Percentiles rank a stretch among this genome's conserved stretches.
Evolutionary conservation across 2,797 vertebrate genomes (phyloP).

Genomic region (Petrocephalus sullivani): DNA sequence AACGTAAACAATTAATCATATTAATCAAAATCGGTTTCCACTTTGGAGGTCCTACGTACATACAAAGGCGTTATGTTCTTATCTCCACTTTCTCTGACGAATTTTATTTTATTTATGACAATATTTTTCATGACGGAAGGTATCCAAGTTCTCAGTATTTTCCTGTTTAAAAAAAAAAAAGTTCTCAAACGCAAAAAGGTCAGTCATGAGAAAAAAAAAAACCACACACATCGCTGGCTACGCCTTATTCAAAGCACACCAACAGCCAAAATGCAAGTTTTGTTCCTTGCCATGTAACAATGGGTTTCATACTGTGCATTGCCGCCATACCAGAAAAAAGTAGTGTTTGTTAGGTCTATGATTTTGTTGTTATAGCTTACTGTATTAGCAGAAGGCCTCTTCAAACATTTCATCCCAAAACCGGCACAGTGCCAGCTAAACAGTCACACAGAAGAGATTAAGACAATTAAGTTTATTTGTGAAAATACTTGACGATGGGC

Average conservation of each 20-base stretch:
- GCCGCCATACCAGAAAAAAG: background rate
- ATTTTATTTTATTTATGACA: background rate
- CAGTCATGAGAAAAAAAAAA: too few species aligned
- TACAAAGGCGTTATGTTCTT: background rate
- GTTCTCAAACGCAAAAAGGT: background rate
- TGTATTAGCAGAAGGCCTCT: too few species aligned
- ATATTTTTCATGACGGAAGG: background rate
- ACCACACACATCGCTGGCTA: too few species aligned
- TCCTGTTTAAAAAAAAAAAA: background rate
- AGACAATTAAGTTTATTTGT: background rate
- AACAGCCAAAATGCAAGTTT: background rate
- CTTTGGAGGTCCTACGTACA: background rate
- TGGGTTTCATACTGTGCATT: background rate
- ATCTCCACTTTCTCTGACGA: background rate
- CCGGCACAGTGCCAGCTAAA: background rate
- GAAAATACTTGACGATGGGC: background rate
- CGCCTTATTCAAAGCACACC: background rate
- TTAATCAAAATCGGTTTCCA: background rate
- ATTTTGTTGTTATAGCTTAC: background rate
- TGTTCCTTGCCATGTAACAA: background rate
- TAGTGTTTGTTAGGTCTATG: background rate
- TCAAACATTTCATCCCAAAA: background rate
- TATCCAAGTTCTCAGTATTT: background rate
- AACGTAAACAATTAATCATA: background rate
- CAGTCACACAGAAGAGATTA: background rate